These are phyloP conservation scores for Rhipidura dahli DNA, from an alignment of 2,113 vertebrate species.

Conservation along the genomic window DNA sequence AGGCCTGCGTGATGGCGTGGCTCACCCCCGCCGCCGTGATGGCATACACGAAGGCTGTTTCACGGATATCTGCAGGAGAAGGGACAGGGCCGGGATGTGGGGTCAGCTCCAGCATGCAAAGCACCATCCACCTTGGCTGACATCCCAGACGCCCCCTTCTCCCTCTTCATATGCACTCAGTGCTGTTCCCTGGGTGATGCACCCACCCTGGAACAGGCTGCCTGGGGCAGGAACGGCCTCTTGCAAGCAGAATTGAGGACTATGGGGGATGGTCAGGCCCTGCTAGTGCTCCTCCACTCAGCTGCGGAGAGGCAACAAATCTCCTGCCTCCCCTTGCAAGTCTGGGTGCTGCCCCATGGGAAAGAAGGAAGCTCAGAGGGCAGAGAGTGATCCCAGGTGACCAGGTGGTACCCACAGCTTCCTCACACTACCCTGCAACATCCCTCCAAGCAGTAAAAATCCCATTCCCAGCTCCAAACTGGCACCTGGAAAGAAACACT, in stretches of 20 bases:
- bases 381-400: neutral
- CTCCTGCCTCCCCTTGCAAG: neutral
- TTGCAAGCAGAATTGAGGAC: neutral
- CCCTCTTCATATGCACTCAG: accelerated
- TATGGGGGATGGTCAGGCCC: neutral
- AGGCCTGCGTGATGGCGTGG: slow-evolving; percentile 95
- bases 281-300: neutral
- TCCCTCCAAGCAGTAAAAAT: neutral
- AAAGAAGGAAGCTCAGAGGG: neutral
- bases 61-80: slow-evolving; percentile 84
- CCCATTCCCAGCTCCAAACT: neutral
- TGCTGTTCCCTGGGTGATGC: neutral
- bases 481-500: neutral
- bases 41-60: slow-evolving; percentile 96
- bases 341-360: neutral
- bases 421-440: neutral
- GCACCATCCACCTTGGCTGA: neutral
- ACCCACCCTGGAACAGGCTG: neutral
- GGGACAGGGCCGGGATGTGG: accelerated
- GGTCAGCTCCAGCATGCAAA: neutral
- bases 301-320: neutral
- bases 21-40: slow-evolving; percentile 92
- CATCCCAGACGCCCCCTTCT: neutral
- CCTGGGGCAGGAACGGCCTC: neutral
- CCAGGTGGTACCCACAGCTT: neutral